Percentiles rank a stretch among this genome's conserved stretches.
Conservation (phyloP, 2,888 invertebrate species). For the Aricia artaxerxes region DNA sequence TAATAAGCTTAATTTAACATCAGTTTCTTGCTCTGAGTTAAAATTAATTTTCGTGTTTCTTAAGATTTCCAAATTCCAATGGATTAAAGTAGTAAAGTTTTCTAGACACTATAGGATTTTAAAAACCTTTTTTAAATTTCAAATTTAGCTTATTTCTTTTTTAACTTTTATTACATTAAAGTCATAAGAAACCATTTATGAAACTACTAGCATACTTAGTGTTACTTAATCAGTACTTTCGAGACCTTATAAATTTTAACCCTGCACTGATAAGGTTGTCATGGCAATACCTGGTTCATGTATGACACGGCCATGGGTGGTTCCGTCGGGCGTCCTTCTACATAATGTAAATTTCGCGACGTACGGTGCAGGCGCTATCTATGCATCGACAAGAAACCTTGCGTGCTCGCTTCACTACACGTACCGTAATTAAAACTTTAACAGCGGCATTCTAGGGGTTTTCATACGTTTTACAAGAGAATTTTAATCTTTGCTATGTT, state of each 20-base stretch:
- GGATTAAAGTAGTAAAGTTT: not conserved
- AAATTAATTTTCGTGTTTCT: not conserved
- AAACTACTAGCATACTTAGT: not conserved
- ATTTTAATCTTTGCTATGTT: not conserved
- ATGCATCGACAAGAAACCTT: slow-evolving; percentile 30
- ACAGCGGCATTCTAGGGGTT: not conserved
- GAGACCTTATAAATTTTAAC: not conserved
- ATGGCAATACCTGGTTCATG: not conserved
- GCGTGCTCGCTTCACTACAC: slow-evolving; percentile 2
- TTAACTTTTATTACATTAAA: not conserved
- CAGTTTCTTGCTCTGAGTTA: not conserved
- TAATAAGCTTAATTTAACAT: not conserved
- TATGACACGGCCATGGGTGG: slow-evolving; percentile 3
- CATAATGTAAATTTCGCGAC: slow-evolving; percentile 28
- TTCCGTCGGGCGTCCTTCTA: slow-evolving; percentile 25
- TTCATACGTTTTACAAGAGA: not conserved
- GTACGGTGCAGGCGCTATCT: slow-evolving; percentile 28
- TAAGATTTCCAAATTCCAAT: not conserved
- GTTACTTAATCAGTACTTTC: not conserved
- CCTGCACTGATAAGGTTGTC: slow-evolving; percentile 11
- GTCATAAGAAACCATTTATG: not conserved
- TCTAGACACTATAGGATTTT: no score
- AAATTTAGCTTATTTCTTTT: no score
- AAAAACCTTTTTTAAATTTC: no score
- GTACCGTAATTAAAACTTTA: not conserved